Conservation (phyloP, 2,113 vertebrate genomes). For the Sinocyclocheilus maitianheensis region DNA sequence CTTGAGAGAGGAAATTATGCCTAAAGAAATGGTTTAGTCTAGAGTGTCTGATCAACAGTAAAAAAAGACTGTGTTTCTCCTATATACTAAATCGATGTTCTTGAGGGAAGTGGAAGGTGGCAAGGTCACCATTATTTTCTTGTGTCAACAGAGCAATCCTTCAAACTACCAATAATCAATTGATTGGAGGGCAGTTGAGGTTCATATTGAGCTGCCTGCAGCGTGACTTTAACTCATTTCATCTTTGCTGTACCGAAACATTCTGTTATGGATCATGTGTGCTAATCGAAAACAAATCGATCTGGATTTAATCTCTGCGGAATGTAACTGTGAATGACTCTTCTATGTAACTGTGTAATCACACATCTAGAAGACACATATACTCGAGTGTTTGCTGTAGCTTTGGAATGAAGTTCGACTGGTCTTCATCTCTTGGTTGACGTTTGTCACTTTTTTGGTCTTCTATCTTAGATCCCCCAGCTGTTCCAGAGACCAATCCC, state of each 20-base stretch:
- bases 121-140: constrained; percentile 4
- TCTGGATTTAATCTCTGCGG: background rate
- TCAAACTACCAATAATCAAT: constrained; percentile 12
- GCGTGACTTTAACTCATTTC: background rate
- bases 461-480: constrained; percentile 58
- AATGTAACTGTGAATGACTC: constrained; percentile 12
- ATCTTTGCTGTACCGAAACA: background rate
- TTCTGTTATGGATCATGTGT: background rate
- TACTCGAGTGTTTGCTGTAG: background rate
- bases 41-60: background rate
- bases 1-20: too few species aligned
- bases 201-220: background rate
- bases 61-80: background rate
- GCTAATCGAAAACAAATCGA: background rate
- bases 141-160: background rate
- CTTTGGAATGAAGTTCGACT: constrained; percentile 13
- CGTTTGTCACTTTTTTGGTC: background rate
- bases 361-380: background rate
- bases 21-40: background rate
- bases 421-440: background rate
- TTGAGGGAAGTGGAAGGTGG: background rate
- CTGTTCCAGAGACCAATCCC: constrained; percentile 56
- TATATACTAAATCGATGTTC: background rate
- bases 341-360: background rate
- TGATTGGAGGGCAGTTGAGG: background rate